Evolutionary conservation across 2,888 invertebrate genomes (phyloP).

Genomic region (Lasioglossum calceatum): DNA sequence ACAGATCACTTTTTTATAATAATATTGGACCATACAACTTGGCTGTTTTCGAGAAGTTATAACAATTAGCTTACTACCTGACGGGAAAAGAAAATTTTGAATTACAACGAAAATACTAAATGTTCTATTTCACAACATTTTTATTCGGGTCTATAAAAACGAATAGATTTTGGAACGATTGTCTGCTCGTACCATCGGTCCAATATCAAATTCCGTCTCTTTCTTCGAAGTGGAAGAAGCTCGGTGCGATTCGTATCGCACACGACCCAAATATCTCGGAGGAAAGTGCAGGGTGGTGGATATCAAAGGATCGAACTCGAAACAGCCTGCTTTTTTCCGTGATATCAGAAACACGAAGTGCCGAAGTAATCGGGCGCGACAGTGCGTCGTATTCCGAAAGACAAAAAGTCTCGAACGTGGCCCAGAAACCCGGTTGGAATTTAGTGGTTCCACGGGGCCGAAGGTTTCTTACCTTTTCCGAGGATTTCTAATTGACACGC

Average conservation of each 20-base stretch:
- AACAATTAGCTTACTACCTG: too few relatives aligned
- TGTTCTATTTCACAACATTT: too few relatives aligned
- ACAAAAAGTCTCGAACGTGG: constrained; percentile 29
- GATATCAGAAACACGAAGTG: constrained; percentile 23
- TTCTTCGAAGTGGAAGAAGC: neutral
- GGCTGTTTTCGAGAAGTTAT: too few relatives aligned
- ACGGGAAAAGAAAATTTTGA: too few relatives aligned
- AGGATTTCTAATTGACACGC: constrained; percentile 42
- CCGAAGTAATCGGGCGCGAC: constrained; percentile 18
- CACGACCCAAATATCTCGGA: constrained; percentile 22
- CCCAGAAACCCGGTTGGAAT: constrained; percentile 50
- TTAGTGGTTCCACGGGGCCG: constrained; percentile 9
- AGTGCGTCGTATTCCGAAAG: neutral
- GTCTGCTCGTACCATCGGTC: too few relatives aligned
- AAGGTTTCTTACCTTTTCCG: constrained; percentile 43
- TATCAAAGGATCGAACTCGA: neutral
- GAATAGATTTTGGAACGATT: too few relatives aligned
- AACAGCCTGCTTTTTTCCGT: neutral
- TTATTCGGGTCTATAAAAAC: too few relatives aligned
- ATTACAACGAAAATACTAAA: too few relatives aligned
- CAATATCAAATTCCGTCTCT: neutral
- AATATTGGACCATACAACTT: too few relatives aligned
- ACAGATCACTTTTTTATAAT: too few relatives aligned
- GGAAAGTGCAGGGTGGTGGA: neutral
- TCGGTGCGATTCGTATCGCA: neutral